phyloP scores from a whole-genome alignment of 1,140 invertebrate species.

The Drosophila gunungcola region DNA sequence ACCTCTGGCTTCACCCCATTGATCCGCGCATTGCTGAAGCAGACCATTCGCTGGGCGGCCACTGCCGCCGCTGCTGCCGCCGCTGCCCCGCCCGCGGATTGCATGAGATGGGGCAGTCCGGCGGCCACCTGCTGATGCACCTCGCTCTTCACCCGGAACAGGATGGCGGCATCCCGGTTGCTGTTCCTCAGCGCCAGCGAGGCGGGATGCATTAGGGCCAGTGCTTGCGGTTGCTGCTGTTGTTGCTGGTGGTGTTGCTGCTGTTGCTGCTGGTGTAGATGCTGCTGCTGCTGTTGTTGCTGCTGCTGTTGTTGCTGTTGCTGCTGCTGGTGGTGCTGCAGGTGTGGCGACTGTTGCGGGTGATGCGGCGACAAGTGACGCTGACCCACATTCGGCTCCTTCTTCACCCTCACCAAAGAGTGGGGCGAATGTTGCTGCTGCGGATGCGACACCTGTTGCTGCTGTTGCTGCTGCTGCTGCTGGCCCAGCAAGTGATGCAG shows the following conservation, averaged over 20 bases:
- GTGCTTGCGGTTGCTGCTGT: slow-evolving; percentile 78
- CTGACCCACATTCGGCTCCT: slow-evolving; percentile 84
- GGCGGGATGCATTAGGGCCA: slow-evolving; percentile 81
- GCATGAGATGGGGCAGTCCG: slow-evolving; percentile 70
- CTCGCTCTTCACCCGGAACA: slow-evolving; percentile 84
- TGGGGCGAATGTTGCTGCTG: slow-evolving; percentile 85
- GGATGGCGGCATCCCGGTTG: slow-evolving; percentile 74
- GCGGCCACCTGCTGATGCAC: slow-evolving; percentile 81
- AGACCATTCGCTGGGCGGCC: slow-evolving; percentile 86
- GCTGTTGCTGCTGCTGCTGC: slow-evolving; percentile 85
- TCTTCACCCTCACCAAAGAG: slow-evolving; percentile 85
- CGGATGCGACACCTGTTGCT: slow-evolving; percentile 57
- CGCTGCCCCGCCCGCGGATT: slow-evolving; percentile 62
- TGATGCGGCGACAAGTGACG: slow-evolving; percentile 71
- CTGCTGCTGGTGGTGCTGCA: slow-evolving; percentile 72
- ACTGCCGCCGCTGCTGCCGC: slow-evolving; percentile 72
- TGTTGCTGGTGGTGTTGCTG: slow-evolving; percentile 71
- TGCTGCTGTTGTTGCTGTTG: slow-evolving; percentile 59
- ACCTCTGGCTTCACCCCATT: slow-evolving; percentile 92
- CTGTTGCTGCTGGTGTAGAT: slow-evolving; percentile 49
- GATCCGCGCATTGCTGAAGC: slow-evolving; percentile 88
- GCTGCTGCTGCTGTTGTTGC: slow-evolving; percentile 38
- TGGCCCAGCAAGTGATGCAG: slow-evolving; percentile 78
- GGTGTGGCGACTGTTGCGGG: slow-evolving; percentile 61
- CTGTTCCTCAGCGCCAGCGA: slow-evolving; percentile 79